Evolutionary conservation across 2,888 invertebrate genomes (phyloP), one percentile per base, ranked within the genome.

Genomic region (Deilephila elpenor): DNA sequence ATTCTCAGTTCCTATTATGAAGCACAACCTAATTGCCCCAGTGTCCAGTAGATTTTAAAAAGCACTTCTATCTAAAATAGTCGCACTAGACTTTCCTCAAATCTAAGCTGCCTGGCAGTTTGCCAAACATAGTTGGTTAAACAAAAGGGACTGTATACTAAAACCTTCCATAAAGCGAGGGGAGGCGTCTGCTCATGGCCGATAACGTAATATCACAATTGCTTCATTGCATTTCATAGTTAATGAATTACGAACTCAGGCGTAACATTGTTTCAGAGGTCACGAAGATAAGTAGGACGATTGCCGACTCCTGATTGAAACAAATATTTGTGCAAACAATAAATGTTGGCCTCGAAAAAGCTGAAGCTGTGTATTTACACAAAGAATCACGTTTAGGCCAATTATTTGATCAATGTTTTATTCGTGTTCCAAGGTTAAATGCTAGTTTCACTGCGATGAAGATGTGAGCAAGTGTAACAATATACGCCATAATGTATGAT

Each of bases 161-260:
- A n/a, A 56, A 56, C 56, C 56, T 56, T 56, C 56, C 7, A n/a
- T 56, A n/a, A 56, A 56, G 56, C 56, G 56, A 56, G 56, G 56
- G 56, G 56, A 56, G n/a, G 67, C 60, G 73, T 75, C 76, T 75
- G 72, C 71, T 75, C 60, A 72, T 71, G 34, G 20, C 20, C 56
- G 71, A 44, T 53, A 53, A 70, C 59, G 64, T 44, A 44, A 67
- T 44, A 51, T 51, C 44, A 17, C 34, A 51, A 67, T 51, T 51
- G 51, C 51, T 67, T 67, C 64, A 64, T 64, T 20, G 64, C 64
- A 37, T 51, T 44, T 62, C 8, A n/a, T 37, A 51, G 44, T 51
- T 67, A 67, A 67, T 51, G 67, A 67, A 44, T 64, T 37, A 44
- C 51, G 25, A 67, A 25, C 19, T 67, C 51, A 44, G 51, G 20